Evolutionary conservation across 1,140 invertebrate species (phyloP), one percentile per base, ranked within the genome.

Genomic region (Drosophila subpulchrella): DNA sequence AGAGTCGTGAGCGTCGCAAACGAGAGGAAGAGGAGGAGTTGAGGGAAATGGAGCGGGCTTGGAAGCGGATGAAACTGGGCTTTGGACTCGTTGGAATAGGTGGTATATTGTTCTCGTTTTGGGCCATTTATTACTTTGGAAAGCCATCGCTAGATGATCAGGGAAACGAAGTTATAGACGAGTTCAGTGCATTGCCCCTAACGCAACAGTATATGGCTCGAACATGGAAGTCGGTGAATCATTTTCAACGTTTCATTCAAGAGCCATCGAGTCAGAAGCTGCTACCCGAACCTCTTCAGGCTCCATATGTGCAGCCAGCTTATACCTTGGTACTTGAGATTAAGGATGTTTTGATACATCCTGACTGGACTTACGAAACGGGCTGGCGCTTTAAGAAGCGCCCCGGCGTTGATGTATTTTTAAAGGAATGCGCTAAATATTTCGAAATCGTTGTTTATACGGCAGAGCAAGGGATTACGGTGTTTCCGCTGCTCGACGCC

Each of bases 371-470:
- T 5, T 95, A 95, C 81, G 94, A 94, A 83, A 95, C 95, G 44
- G 95, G 95, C 27, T 95, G 95, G 95, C 93, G 95, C 77, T 99
- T 99, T 93, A 99, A 99, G 93, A 99, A 99, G 92, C 94, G 99
- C 48, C 99, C 99, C n/a, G 98, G 97, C 42, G 95, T 99, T 0
- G 98, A 99, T 86, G 96, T 97, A 68, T 99, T 99, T 92, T 93
- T 99, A 6, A 96, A 98, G 78, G 95, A 97, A 81, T 95, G 98
- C 41, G 96, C 96, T 39, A 97, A 98, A 24, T 93, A 97, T 65
- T 99, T 98, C 94, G 99, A 99, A 94, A 95, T 99, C 76, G 98
- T 99, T 12, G 95, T 99, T 39, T 99, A 98, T 92, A 99, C 99
- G 0, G 96, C 97, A 24, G 98, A 99, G 91, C 95, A 96, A 79